Conservation (phyloP, 1,140 invertebrate genomes). For the Eubasilissa regina region DNA sequence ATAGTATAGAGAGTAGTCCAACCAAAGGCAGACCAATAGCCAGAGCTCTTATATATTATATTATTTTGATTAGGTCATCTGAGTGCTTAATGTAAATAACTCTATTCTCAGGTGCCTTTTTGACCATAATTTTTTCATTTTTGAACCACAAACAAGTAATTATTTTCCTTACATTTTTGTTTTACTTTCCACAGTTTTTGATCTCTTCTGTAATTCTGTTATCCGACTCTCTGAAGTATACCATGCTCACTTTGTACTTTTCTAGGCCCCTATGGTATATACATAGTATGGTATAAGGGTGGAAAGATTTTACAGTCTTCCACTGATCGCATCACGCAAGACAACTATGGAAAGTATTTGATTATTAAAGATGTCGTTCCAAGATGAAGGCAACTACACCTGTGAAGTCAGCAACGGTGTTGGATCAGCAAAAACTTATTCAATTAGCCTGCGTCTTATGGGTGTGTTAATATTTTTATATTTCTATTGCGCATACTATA, state of each 20-base stretch:
- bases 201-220: slow-evolving; percentile 49
- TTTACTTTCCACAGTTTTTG: no score
- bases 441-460: slow-evolving; percentile 86
- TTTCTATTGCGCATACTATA: no score
- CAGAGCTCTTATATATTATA: no score
- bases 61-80: no score
- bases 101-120: no score
- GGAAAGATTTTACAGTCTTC: slow-evolving; percentile 76
- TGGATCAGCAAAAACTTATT: slow-evolving; percentile 86
- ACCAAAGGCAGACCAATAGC: no score
- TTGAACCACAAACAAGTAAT: no score
- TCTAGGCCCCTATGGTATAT: slow-evolving; percentile 81
- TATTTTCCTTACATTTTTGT: no score
- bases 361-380: slow-evolving; percentile 87
- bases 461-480: slow-evolving; percentile 68
- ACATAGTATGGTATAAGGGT: slow-evolving; percentile 89
- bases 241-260: slow-evolving; percentile 4
- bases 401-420: slow-evolving; percentile 94
- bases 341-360: slow-evolving; percentile 94
- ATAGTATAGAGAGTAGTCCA: no score
- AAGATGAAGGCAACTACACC: slow-evolving; percentile 90
- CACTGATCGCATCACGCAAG: slow-evolving; percentile 84
- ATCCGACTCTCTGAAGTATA: background rate
- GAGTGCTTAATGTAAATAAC: no score
- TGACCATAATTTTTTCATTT: no score